A percentile compares a stretch with the other conserved stretches of the same genome.
These are phyloP conservation scores for Leucophenga varia DNA, from an alignment of 1,140 invertebrate species.

Conservation along the genomic window DNA sequence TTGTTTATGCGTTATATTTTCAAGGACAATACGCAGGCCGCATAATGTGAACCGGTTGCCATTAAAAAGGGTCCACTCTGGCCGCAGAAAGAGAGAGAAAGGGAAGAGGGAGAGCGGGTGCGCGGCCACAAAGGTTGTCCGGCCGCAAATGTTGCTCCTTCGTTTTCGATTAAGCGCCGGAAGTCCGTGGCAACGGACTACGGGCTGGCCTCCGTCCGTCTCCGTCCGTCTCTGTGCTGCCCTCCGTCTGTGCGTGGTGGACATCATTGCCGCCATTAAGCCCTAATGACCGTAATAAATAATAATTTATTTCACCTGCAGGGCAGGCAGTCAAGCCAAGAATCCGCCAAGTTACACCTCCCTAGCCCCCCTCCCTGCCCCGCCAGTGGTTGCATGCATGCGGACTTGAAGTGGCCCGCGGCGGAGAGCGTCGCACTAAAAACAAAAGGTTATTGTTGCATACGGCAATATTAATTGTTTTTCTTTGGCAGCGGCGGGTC, in stretches of 20 bases:
- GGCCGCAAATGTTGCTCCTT: constrained; percentile 41
- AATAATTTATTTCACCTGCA: constrained; percentile 54
- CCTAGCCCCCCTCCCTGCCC: background rate
- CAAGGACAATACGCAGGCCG: constrained; percentile 37
- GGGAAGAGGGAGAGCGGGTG: constrained; percentile 1
- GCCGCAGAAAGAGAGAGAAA: constrained; percentile 9
- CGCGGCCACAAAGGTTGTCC: constrained; percentile 30
- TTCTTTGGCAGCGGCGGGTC: no score
- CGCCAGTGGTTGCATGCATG: no score
- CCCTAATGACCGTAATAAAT: constrained; percentile 53
- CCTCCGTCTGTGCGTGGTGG: constrained; percentile 33
- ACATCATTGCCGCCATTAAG: constrained; percentile 52
- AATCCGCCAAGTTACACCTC: constrained; percentile 1
- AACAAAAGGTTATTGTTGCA: constrained; percentile 47
- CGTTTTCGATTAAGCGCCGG: constrained; percentile 49
- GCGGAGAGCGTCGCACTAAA: no score
- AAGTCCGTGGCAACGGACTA: constrained; percentile 30
- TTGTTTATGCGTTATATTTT: constrained; percentile 23
- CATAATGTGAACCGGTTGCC: constrained; percentile 48
- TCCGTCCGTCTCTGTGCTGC: constrained; percentile 21
- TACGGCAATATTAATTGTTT: constrained; percentile 53
- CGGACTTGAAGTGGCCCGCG: no score
- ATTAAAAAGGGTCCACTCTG: constrained; percentile 44
- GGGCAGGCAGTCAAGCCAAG: constrained; percentile 28
- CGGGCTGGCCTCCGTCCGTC: constrained; percentile 14